Base-by-base conservation (phyloP, 2,113 vertebrate species). In the Verasper variegatus region DNA sequence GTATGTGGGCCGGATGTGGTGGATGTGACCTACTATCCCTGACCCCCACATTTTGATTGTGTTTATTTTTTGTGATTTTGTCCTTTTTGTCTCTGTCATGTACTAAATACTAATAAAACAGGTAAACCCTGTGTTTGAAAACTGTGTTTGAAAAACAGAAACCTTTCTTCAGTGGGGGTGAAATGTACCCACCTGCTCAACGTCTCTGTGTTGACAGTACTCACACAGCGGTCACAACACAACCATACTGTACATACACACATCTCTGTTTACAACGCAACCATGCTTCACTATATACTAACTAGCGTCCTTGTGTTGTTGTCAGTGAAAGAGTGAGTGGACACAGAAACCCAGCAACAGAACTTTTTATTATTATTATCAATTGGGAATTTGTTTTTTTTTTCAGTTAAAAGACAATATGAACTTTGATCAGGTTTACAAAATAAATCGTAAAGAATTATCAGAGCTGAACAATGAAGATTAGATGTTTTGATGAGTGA, bases 131-230 rank as follows among this genome's bases (percentile, higher is more conserved):
- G 8, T 37, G 8, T 2, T 9, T 37, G 9, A 37, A 37, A 37
- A 37, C 8, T 1, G 9, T 37, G n/a, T n/a, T n/a, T n/a, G n/a
- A n/a, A n/a, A 37, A 37, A 37, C 14, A 49, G 17, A 27, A 35
- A 15, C 0, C 26, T 31, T 15, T 5, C 8, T 13, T 62, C 35
- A 62, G 20, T 42, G 56, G 56, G 23, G 56, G 56, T 31, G 56
- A 8, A 54, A 10, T n/a, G 18, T 21, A 1, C 51, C 14, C 51
- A 42, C 5, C 11, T 57, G 31, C 10, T 54, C 47, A 72, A 78
- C 60, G 59, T 42, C 5, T 71, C 10, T 49, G 59, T 86, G 71
- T 87, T 79, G 81, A 89, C 60, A 70, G 26, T 66, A 74, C 23
- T 85, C 47, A 68, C 74, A 78, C 26, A 11, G 5, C 21, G 11